A percentile compares a stretch with the other conserved stretches of the same genome.
phyloP scores from a whole-genome alignment of 2,113 vertebrate genomes.

The Anolis carolinensis region DNA sequence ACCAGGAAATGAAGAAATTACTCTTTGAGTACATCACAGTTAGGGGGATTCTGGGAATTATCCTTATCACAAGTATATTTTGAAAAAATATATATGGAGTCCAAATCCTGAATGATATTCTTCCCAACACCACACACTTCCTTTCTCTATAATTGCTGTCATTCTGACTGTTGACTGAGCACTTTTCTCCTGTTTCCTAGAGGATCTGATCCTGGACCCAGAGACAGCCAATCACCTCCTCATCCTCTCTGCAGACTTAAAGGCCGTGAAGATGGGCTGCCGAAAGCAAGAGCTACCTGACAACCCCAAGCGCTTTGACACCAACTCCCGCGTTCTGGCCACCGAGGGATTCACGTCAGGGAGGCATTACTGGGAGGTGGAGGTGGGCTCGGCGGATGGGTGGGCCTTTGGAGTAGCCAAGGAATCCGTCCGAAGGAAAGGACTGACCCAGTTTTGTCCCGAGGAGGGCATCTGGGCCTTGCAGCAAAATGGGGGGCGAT shows the following conservation, averaged over 20 bases:
- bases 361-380: slow-evolving; percentile 80
- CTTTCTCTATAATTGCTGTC: fast-evolving
- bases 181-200: slow-evolving; percentile 65
- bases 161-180: neutral
- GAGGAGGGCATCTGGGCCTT: slow-evolving; percentile 80
- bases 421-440: slow-evolving; percentile 80
- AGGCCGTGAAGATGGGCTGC: slow-evolving; percentile 82
- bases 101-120: neutral
- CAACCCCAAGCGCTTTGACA: slow-evolving; percentile 75
- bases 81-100: no score
- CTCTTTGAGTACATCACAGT: no score
- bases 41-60: no score
- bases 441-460: slow-evolving; percentile 72
- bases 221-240: slow-evolving; percentile 79
- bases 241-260: slow-evolving; percentile 81
- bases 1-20: no score
- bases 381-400: slow-evolving; percentile 80
- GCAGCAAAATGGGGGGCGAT: slow-evolving; percentile 71
- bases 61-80: no score
- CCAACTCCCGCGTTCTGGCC: slow-evolving; percentile 74
- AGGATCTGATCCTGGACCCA: slow-evolving; percentile 81
- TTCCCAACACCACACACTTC: fast-evolving
- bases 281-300: slow-evolving; percentile 72
- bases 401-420: slow-evolving; percentile 89
- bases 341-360: slow-evolving; percentile 67